Conservation (phyloP, 2,797 vertebrate genomes). For the Smutsia temminckii region DNA sequence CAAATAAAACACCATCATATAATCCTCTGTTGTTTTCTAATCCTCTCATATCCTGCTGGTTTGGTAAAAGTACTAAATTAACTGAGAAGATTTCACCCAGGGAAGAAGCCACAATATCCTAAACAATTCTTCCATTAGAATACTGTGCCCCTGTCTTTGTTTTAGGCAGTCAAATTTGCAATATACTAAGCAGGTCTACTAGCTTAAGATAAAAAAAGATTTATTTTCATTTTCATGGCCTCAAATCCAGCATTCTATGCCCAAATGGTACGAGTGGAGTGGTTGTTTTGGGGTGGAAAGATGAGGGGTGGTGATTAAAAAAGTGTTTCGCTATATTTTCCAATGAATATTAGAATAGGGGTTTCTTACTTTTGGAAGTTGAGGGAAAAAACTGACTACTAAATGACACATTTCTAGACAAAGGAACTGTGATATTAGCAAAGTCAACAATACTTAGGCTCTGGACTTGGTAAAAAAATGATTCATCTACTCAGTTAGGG, state of each 20-base stretch:
- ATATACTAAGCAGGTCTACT: neutral
- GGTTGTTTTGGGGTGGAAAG: neutral
- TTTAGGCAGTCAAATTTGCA: neutral
- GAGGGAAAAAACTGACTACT: neutral
- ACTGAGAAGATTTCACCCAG: neutral
- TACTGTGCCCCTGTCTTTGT: neutral
- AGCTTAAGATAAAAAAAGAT: neutral
- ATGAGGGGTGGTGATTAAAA: neutral
- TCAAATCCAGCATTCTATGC: neutral
- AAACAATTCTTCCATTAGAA: neutral
- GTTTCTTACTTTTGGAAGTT: constrained; percentile 1
- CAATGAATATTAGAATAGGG: neutral
- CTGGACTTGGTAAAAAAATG: neutral
- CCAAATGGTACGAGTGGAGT: neutral
- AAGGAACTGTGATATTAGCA: constrained; percentile 14
- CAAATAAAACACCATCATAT: neutral
- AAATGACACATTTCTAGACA: constrained; percentile 27
- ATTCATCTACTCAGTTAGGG: neutral
- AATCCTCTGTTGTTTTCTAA: neutral
- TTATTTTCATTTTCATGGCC: neutral
- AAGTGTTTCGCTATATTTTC: neutral
- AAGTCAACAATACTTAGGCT: neutral
- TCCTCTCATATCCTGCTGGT: neutral
- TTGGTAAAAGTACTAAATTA: neutral
- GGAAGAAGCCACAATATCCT: neutral